These are phyloP conservation scores for Myrmophylax atrothorax DNA, from an alignment of 2,113 vertebrate species.

Conservation along the genomic window DNA sequence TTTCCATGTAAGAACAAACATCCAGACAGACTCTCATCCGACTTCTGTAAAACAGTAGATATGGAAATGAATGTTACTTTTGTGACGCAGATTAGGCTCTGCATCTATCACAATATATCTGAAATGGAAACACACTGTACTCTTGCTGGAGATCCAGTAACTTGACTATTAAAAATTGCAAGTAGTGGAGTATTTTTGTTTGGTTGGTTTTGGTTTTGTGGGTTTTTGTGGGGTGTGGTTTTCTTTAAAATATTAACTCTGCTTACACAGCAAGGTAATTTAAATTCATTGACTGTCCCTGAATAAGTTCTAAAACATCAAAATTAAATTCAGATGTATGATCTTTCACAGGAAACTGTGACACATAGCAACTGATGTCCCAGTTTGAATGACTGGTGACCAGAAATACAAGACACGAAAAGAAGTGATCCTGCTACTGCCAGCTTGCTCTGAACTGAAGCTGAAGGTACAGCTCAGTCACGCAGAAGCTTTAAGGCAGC, in stretches of 20 bases:
- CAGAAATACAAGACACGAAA: not conserved
- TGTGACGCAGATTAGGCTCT: not conserved
- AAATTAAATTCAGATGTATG: not conserved
- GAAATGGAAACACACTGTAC: not conserved
- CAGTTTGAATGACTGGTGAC: not conserved
- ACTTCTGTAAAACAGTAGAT: not conserved
- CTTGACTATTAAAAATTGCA: not conserved
- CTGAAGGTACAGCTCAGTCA: not conserved
- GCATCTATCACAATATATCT: not conserved
- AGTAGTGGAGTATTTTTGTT: not conserved
- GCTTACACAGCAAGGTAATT: not conserved
- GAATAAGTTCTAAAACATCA: not conserved
- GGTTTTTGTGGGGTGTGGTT: accelerated
- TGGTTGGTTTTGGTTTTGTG: not conserved
- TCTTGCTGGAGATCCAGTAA: not conserved
- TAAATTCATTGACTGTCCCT: not conserved
- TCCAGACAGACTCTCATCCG: not conserved
- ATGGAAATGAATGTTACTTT: not conserved
- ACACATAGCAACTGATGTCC: not conserved
- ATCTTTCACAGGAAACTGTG: not conserved
- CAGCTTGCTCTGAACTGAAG: not conserved
- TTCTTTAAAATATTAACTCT: not conserved
- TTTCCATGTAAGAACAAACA: not conserved
- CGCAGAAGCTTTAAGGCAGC: not conserved
- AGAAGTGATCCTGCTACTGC: not conserved